Conservation (phyloP, 2,113 vertebrate genomes). For the Phocoena phocoena region DNA sequence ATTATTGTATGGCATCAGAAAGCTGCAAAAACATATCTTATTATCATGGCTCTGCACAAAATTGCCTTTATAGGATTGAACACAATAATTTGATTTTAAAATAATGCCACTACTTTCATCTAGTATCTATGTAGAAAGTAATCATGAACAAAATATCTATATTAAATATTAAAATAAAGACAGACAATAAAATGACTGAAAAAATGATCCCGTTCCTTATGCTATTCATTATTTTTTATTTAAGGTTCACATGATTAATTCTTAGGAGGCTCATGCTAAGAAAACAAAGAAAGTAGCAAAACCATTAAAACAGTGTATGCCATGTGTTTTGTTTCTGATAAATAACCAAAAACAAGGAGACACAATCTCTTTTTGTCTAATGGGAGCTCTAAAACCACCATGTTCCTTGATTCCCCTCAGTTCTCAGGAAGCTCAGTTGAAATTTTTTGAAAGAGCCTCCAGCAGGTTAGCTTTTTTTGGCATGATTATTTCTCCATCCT, state of each 20-base stretch:
- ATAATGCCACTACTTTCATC: not conserved
- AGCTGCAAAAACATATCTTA: not conserved
- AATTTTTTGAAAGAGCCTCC: not conserved
- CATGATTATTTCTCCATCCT: constrained; percentile 4
- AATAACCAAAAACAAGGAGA: not conserved
- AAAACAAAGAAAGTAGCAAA: not conserved
- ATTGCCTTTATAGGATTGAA: not conserved
- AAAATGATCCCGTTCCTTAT: not conserved
- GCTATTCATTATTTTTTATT: not conserved
- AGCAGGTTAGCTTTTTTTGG: not conserved
- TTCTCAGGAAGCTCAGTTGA: not conserved
- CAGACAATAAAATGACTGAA: constrained; percentile 11
- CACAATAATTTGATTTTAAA: constrained; percentile 12
- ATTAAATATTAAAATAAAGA: constrained; percentile 43
- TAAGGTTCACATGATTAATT: not conserved
- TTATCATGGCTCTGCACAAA: not conserved
- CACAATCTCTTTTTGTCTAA: not conserved
- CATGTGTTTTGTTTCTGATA: not conserved
- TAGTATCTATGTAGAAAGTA: not conserved
- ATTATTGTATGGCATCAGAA: not conserved
- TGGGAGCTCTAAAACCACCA: not conserved
- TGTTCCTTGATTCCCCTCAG: not conserved
- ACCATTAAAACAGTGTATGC: not conserved
- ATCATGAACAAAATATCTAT: not conserved
- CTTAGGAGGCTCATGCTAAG: not conserved